A percentile compares a stretch with the other conserved stretches of the same genome.
These are phyloP conservation scores for Sebastes wilsoni DNA, from an alignment of 2,797 vertebrate species.

Conservation along the genomic window DNA sequence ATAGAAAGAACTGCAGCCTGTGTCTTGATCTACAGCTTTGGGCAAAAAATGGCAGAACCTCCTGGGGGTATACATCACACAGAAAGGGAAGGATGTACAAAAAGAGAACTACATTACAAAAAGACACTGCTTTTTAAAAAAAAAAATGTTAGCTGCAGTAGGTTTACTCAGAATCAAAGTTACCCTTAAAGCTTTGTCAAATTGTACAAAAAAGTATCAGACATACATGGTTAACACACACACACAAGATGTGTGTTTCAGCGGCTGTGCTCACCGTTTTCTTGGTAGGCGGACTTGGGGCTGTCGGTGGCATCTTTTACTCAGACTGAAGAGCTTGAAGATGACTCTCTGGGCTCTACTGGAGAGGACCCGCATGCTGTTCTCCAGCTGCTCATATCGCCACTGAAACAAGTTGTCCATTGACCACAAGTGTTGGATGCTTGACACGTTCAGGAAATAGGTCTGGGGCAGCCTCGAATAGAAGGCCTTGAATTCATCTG, in stretches of 20 bases:
- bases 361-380: conserved; percentile 90
- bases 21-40: not conserved
- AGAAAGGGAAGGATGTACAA: not conserved
- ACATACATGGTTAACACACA: not conserved
- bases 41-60: not conserved
- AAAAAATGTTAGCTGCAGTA: not conserved
- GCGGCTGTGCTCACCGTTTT: conserved; percentile 85
- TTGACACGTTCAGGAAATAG: conserved; percentile 92
- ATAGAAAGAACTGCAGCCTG: not conserved
- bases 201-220: not conserved
- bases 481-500: conserved; percentile 97
- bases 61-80: not conserved
- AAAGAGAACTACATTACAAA: not conserved
- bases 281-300: conserved; percentile 90
- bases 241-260: not conserved
- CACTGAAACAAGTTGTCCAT: conserved; percentile 92
- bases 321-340: conserved; percentile 96
- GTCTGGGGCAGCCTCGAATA: conserved; percentile 91
- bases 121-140: not conserved
- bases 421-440: conserved; percentile 93
- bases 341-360: conserved; percentile 92
- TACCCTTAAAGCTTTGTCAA: too few relatives aligned
- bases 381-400: conserved; percentile 93
- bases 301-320: conserved; percentile 94
- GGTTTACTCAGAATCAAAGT: not conserved